A percentile compares a stretch with the other conserved stretches of the same genome.
phyloP scores from a whole-genome alignment of 2,797 vertebrate species.

The Mormyrus hasselquistii region DNA sequence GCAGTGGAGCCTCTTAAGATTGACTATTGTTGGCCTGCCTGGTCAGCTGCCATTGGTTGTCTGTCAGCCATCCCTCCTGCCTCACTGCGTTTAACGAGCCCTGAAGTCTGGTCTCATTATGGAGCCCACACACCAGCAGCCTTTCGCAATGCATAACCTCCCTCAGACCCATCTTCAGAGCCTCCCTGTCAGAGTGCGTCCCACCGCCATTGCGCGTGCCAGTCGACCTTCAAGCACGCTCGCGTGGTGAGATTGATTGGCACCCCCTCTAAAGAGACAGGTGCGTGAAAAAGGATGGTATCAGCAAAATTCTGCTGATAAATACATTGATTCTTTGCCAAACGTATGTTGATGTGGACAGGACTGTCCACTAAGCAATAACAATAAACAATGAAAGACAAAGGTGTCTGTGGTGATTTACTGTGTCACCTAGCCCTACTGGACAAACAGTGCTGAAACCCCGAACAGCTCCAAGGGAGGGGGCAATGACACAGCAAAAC shows the following conservation, averaged over 20 bases:
- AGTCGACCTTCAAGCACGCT: not conserved
- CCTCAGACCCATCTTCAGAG: not conserved
- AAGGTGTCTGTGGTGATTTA: not conserved
- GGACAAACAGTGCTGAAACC: not conserved
- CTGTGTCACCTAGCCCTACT: not conserved
- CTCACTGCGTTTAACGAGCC: not conserved
- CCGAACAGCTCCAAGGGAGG: not conserved
- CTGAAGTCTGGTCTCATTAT: not conserved
- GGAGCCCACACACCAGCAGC: not conserved
- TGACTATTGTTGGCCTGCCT: not conserved
- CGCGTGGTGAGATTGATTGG: not conserved
- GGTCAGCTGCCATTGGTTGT: not conserved
- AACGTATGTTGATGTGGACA: not conserved
- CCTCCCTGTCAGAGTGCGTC: not conserved
- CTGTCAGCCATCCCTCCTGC: not conserved
- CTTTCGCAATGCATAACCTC: not conserved
- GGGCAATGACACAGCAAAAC: not conserved
- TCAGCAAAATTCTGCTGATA: not conserved
- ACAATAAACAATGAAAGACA: not conserved
- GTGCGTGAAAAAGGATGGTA: not conserved
- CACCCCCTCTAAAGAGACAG: not conserved
- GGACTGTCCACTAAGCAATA: not conserved
- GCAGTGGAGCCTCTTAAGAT: not conserved
- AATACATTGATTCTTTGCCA: not conserved
- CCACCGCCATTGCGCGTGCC: not conserved